Conservation (phyloP, 2,888 invertebrate genomes). For the Synergus umbraculus region DNA sequence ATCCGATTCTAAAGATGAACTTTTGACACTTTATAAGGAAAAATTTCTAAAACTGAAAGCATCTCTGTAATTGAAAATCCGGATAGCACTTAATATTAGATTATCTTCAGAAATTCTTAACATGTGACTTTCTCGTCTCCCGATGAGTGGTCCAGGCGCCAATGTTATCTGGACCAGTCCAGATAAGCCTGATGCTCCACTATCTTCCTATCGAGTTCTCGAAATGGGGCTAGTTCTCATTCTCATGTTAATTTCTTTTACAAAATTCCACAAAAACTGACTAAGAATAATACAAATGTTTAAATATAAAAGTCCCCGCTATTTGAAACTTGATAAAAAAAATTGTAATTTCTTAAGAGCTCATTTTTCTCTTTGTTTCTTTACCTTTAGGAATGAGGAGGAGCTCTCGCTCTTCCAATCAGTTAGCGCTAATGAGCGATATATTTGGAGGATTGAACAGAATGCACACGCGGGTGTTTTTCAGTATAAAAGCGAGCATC, state of each 20-base stretch:
- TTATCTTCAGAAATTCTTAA: slow-evolving; percentile 30
- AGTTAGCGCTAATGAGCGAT: slow-evolving; percentile 69
- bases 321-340: background rate
- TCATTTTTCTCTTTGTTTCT: slow-evolving; percentile 38
- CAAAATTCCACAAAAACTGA: background rate
- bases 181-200: slow-evolving; percentile 68
- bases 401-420: slow-evolving; percentile 60
- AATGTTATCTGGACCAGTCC: slow-evolving; percentile 66
- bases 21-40: background rate
- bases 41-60: background rate
- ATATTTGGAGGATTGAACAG: slow-evolving; percentile 60
- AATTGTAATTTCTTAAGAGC: background rate
- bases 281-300: background rate
- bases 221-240: slow-evolving; percentile 28
- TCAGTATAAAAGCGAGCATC: slow-evolving; percentile 17
- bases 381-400: slow-evolving; percentile 30
- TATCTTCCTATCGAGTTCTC: slow-evolving; percentile 45
- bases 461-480: background rate
- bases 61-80: background rate
- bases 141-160: slow-evolving; percentile 71
- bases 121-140: slow-evolving; percentile 51
- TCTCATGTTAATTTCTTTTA: slow-evolving; percentile 15
- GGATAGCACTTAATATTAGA: slow-evolving; percentile 28
- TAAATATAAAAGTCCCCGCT: background rate
- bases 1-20: background rate